phyloP scores from a whole-genome alignment of 2,797 vertebrate genomes.

The Sternotherus odoratus region DNA sequence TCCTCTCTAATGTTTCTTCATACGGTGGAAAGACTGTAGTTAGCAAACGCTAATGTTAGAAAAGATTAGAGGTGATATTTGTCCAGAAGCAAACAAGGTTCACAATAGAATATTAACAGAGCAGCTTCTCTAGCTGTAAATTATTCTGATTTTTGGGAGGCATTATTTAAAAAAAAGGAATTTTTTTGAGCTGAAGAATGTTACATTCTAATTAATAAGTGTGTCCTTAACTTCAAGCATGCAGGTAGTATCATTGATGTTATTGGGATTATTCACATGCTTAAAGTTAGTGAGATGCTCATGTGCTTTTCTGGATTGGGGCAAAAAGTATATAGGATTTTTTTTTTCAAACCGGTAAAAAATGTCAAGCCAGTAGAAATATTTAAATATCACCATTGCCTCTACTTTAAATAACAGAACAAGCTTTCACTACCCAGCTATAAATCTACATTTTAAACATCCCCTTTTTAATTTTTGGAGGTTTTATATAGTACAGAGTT shows the following conservation, averaged over 20 bases:
- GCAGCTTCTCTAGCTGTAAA: neutral
- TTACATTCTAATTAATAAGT: neutral
- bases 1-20: neutral
- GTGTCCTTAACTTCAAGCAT: neutral
- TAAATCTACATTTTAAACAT: neutral
- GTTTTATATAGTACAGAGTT: neutral
- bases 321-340: neutral
- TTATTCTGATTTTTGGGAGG: neutral
- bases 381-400: neutral
- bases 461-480: slow-evolving; percentile 5
- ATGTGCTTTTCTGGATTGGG: neutral
- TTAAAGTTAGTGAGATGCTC: neutral
- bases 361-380: neutral
- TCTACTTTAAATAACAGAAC: neutral
- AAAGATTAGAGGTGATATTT: neutral
- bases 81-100: neutral
- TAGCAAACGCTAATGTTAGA: neutral
- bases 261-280: neutral
- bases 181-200: neutral
- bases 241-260: neutral
- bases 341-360: neutral
- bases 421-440: neutral
- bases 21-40: neutral
- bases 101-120: neutral
- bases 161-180: neutral